phyloP scores from a whole-genome alignment of 1,140 invertebrate species.

The Hormaphis cornu region DNA sequence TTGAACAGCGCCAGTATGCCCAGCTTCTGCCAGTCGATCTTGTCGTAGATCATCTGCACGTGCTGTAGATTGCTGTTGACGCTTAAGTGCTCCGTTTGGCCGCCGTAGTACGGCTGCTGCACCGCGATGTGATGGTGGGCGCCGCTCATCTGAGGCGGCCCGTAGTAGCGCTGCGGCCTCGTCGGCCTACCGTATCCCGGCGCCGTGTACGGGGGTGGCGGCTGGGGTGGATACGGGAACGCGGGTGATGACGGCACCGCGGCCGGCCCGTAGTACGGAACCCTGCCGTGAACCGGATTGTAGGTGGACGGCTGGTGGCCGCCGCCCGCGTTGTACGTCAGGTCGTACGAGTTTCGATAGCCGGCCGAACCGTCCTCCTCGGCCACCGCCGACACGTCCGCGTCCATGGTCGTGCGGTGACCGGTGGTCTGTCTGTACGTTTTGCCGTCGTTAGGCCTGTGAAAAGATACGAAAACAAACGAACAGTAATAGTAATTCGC shows the following conservation, averaged over 20 bases:
- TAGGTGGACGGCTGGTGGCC: too few species aligned
- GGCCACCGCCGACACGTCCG: neutral
- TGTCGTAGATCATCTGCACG: neutral
- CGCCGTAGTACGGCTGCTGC: neutral
- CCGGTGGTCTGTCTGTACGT: neutral
- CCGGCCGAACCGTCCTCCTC: neutral
- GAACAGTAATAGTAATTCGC: too few species aligned
- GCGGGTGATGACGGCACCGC: neutral
- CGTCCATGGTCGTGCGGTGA: neutral
- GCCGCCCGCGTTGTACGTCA: neutral
- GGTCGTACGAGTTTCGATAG: neutral
- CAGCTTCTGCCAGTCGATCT: constrained; percentile 26
- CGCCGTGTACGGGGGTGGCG: neutral
- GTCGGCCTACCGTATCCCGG: neutral
- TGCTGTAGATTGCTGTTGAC: neutral
- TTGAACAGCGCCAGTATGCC: constrained; percentile 31
- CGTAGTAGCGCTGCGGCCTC: too few species aligned
- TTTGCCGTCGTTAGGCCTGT: neutral
- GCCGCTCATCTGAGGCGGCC: neutral
- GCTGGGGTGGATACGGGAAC: neutral
- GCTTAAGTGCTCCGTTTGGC: neutral
- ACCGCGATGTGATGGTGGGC: neutral
- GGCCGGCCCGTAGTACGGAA: neutral
- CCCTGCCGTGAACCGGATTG: neutral
- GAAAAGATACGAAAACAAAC: neutral